phyloP scores from a whole-genome alignment of 1,140 invertebrate species.

The Mesaphorura yosii region DNA sequence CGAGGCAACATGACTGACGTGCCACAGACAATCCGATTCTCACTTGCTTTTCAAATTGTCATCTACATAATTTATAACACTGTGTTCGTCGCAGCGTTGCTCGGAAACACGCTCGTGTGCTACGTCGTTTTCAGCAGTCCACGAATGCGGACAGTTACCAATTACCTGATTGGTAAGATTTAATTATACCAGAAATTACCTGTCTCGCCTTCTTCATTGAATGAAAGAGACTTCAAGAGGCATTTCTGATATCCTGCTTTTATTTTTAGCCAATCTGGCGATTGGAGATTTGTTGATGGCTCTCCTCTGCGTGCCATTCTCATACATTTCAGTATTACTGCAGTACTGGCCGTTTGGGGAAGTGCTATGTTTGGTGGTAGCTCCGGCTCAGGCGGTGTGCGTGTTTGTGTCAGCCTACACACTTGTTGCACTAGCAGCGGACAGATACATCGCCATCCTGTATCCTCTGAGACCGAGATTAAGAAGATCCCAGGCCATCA shows the following conservation, averaged over 20 bases:
- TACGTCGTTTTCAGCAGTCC: slow-evolving; percentile 64
- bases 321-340: slow-evolving; percentile 60
- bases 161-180: slow-evolving; percentile 65
- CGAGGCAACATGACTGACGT: background rate
- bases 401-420: slow-evolving; percentile 52
- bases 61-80: slow-evolving; percentile 61
- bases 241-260: background rate
- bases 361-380: slow-evolving; percentile 58
- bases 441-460: slow-evolving; percentile 77
- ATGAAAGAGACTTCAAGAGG: background rate
- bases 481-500: slow-evolving; percentile 54
- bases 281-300: slow-evolving; percentile 75
- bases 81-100: slow-evolving; percentile 59
- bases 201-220: background rate
- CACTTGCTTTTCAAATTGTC: slow-evolving; percentile 43
- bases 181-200: too few species aligned
- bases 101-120: slow-evolving; percentile 69
- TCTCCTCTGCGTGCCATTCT: slow-evolving; percentile 73
- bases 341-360: slow-evolving; percentile 73
- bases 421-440: slow-evolving; percentile 69
- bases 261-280: slow-evolving; percentile 50
- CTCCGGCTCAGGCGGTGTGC: slow-evolving; percentile 46
- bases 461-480: slow-evolving; percentile 69
- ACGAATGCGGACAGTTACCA: slow-evolving; percentile 74
- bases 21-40: slow-evolving; percentile 8